Evolutionary conservation across 2,888 invertebrate genomes (phyloP).

Genomic region (Neoaliturus tenellus): DNA sequence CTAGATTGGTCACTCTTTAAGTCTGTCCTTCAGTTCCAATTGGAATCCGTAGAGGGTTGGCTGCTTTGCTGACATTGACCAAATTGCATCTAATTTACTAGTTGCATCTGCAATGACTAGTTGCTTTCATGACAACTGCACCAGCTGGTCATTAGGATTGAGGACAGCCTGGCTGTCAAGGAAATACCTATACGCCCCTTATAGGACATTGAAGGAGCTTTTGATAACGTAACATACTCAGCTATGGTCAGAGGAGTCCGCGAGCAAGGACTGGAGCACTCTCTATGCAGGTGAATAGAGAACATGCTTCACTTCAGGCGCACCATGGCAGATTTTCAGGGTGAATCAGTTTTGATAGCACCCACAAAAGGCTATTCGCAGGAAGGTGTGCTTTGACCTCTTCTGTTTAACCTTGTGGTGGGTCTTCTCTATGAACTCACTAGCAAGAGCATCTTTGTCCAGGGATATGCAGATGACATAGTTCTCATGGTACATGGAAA

Average conservation of each 20-base stretch:
- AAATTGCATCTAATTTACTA: no score
- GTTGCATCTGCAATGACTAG: no score
- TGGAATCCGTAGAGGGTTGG: no score
- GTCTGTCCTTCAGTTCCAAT: no score
- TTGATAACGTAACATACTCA: slow-evolving; percentile 20
- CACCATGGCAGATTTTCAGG: not conserved
- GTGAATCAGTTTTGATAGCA: not conserved
- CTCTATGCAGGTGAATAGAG: slow-evolving; percentile 29
- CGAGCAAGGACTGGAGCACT: slow-evolving; percentile 3
- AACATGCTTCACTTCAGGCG: not conserved
- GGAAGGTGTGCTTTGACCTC: slow-evolving; percentile 68
- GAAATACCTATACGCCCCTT: not conserved
- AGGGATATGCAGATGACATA: no score
- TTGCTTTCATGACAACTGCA: not conserved
- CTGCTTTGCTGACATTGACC: no score
- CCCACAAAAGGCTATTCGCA: slow-evolving; percentile 67
- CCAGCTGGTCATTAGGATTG: slow-evolving; percentile 35
- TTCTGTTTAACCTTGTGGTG: slow-evolving; percentile 67
- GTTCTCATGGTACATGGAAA: no score
- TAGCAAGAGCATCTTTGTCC: no score
- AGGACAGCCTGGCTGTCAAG: slow-evolving; percentile 11
- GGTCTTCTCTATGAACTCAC: slow-evolving; percentile 56
- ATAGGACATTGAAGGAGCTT: slow-evolving; percentile 55
- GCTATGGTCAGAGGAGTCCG: not conserved
- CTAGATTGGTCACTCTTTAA: no score